Base-by-base conservation (phyloP, 2,888 invertebrate genomes). In the Ommatoiulus sabulosus region DNA sequence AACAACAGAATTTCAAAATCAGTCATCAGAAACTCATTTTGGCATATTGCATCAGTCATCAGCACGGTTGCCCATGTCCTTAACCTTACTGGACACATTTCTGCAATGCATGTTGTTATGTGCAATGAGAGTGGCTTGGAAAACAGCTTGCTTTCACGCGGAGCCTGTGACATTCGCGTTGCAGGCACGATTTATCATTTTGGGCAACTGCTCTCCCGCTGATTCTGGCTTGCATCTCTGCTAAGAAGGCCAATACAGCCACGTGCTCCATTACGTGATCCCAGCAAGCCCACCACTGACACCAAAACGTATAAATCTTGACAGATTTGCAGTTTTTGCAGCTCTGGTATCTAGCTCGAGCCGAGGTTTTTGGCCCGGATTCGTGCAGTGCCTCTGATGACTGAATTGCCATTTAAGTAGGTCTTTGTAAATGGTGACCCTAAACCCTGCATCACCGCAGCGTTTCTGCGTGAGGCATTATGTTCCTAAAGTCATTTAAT, bases 151-250 rank as follows among this genome's bases (percentile, higher is more conserved):
- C 52, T 52, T 52, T 52, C 72, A 24, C 20, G 24, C 72, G 24
- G 72, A 24, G 72, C 72, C 72, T 20, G 72, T 72, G 72, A 72
- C 72, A 72, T 10, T 72, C 20, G 72, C 72, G 20, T 72, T 35
- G 80, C 35, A 80, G 80, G 80, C 80, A 80, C 80, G 80, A 80
- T 80, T 80, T 80, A 80, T 80, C 80, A 80, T 80, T 80, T 80
- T 35, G 35, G 35, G 35, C 35, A 80, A 80, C 4, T 80, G 80
- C 35, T 24, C 80, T n/a, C 80, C 80, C 15, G 80, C 80, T 15
- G 80, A 24, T 80, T 80, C 10, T n/a, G 63, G 63, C 63, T 20
- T 20, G 20, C 63, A 63, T n/a, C 20, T 63, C 5, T 63, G 63
- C n/a, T 20, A 63, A 20, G 63, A 20, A 63, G 80, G 35, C 80